These are phyloP conservation scores for Abrostola tripartita DNA, from an alignment of 2,888 invertebrate genomes.

Conservation along the genomic window DNA sequence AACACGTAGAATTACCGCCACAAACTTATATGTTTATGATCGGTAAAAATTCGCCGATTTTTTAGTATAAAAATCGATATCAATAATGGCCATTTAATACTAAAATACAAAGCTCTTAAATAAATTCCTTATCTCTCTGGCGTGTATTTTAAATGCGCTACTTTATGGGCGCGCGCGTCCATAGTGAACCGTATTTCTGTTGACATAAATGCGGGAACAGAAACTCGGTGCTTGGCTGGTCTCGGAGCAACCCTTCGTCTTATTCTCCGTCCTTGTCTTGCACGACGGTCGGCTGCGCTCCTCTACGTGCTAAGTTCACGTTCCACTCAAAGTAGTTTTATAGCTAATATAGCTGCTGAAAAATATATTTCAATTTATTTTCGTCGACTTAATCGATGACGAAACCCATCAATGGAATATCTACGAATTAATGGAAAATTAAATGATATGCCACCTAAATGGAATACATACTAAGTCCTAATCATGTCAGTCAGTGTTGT, in stretches of 20 bases:
- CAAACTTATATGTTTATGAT: slow-evolving; percentile 60
- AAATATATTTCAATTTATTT: slow-evolving; percentile 1
- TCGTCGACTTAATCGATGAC: background rate
- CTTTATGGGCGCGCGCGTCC: slow-evolving; percentile 84
- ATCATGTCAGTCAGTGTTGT: no score
- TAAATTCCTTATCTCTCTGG: slow-evolving; percentile 88
- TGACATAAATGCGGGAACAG: slow-evolving; percentile 59
- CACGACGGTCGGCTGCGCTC: slow-evolving; percentile 85
- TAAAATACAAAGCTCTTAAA: slow-evolving; percentile 66
- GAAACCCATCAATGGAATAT: background rate
- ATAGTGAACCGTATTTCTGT: slow-evolving; percentile 78
- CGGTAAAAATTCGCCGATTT: slow-evolving; percentile 77
- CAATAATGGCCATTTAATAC: slow-evolving; percentile 25
- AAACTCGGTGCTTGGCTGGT: slow-evolving; percentile 82
- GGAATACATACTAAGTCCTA: no score
- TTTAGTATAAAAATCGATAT: slow-evolving; percentile 66
- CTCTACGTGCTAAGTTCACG: slow-evolving; percentile 72
- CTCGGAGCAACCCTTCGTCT: slow-evolving; percentile 89
- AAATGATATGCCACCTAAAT: no score
- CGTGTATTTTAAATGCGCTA: slow-evolving; percentile 84
- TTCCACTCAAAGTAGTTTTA: slow-evolving; percentile 53
- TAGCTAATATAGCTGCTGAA: slow-evolving; percentile 26
- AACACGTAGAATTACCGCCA: slow-evolving; percentile 9
- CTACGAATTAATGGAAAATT: background rate
- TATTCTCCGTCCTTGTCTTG: slow-evolving; percentile 88